Percentiles rank a stretch among this genome's conserved stretches.
Evolutionary conservation across 2,113 vertebrate species (phyloP).

Genomic region (Cricetomys ansorgei): DNA sequence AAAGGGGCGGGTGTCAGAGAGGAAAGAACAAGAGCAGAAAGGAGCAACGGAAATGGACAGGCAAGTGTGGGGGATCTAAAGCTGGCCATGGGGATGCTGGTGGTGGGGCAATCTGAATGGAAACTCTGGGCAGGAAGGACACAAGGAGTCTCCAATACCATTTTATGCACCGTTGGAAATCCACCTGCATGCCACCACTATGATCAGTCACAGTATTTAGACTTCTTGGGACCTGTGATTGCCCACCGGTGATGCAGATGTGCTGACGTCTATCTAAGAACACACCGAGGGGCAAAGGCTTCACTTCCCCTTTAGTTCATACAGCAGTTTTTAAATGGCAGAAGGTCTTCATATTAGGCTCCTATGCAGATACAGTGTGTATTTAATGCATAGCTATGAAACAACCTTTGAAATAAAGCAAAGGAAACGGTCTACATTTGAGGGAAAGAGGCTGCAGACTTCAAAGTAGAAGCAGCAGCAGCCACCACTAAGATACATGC

Average conservation of each 20-base stretch:
- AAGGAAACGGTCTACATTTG: neutral
- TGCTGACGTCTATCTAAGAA: fast-evolving
- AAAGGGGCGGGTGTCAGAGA: neutral
- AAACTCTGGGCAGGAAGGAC: neutral
- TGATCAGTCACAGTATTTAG: neutral
- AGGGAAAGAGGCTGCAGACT: neutral
- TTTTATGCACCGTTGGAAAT: neutral
- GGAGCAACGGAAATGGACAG: too few relatives aligned
- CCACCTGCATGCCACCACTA: neutral
- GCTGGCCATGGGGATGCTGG: fast-evolving
- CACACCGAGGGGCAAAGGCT: neutral
- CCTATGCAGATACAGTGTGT: neutral
- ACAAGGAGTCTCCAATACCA: neutral
- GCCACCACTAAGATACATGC: neutral
- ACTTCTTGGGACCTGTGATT: neutral
- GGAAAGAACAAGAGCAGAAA: neutral
- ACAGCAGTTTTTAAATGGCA: neutral
- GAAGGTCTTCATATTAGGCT: neutral
- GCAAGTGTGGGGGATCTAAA: neutral
- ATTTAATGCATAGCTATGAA: neutral
- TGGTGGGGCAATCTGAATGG: fast-evolving
- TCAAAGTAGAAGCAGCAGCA: neutral
- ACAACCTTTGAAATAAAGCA: neutral
- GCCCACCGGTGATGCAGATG: too few relatives aligned
- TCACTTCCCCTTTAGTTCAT: neutral